Evolutionary conservation across 2,113 vertebrate genomes (phyloP).

Genomic region (Istiophorus platypterus): DNA sequence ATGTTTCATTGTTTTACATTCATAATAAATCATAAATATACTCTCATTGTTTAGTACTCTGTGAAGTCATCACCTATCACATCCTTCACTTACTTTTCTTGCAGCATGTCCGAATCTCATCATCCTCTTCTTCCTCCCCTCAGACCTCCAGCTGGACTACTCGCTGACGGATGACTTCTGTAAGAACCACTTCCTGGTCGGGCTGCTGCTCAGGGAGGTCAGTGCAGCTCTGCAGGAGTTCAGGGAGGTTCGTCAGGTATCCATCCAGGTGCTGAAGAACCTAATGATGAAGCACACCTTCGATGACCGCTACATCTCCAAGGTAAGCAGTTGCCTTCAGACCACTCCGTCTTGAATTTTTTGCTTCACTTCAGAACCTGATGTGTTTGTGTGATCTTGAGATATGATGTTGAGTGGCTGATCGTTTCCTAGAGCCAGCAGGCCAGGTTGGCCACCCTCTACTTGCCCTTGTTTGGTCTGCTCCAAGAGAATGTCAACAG

Average conservation of each 20-base stretch:
- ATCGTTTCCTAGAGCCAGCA: conserved; percentile 91
- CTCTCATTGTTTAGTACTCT: not conserved
- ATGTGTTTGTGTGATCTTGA: not conserved
- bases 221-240: conserved; percentile 93
- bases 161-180: conserved; percentile 97
- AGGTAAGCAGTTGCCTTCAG: conserved; percentile 81
- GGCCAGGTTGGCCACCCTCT: conserved; percentile 94
- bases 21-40: not conserved
- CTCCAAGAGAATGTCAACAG: conserved; percentile 97
- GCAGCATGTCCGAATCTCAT: conserved; percentile 31
- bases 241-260: conserved; percentile 92
- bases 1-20: conserved; percentile 1
- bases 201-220: conserved; percentile 94
- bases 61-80: not conserved
- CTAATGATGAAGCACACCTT: conserved; percentile 98
- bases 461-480: conserved; percentile 95
- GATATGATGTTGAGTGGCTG: conserved; percentile 17
- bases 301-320: conserved; percentile 93
- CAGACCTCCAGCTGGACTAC: conserved; percentile 97
- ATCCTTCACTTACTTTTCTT: not conserved
- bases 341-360: not conserved
- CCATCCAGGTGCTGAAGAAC: conserved; percentile 95
- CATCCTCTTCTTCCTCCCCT: conserved; percentile 54
- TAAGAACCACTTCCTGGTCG: conserved; percentile 97
- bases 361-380: not conserved